phyloP scores from a whole-genome alignment of 2,888 invertebrate species.

The Apomyelois bistriatella region DNA sequence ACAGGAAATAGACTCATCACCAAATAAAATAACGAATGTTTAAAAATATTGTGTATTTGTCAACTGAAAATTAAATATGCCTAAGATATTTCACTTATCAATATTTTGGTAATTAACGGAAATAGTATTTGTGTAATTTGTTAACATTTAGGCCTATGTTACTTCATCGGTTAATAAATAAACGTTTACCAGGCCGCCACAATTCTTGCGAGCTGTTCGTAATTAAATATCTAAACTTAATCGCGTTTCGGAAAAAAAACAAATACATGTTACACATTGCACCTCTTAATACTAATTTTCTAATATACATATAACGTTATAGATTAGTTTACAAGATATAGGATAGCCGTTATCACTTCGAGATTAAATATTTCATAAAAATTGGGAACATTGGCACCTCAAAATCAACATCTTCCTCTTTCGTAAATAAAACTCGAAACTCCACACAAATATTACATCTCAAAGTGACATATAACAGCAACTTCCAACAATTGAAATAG shows the following conservation, averaged over 20 bases:
- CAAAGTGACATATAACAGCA: conserved; percentile 26
- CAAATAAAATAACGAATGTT: conserved; percentile 18
- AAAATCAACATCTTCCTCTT: conserved; percentile 14
- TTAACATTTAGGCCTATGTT: conserved; percentile 61
- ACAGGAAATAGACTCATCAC: not conserved
- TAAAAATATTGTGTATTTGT: conserved; percentile 77
- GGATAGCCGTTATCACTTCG: conserved; percentile 13
- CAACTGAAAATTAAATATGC: conserved; percentile 77
- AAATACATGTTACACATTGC: conserved; percentile 51
- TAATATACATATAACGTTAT: conserved; percentile 68
- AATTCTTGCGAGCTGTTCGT: conserved; percentile 26
- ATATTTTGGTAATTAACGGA: conserved; percentile 66
- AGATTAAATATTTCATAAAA: conserved; percentile 19
- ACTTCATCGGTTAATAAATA: conserved; percentile 25
- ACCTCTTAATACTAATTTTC: conserved; percentile 64
- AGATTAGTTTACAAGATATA: conserved; percentile 41
- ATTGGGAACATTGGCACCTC: conserved; percentile 29
- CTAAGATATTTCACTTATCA: conserved; percentile 67
- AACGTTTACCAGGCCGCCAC: conserved; percentile 14
- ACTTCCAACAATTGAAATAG: conserved; percentile 53
- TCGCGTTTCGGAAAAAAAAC: conserved; percentile 41
- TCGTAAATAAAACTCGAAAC: conserved; percentile 2
- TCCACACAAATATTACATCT: conserved; percentile 16
- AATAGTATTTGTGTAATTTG: conserved; percentile 48
- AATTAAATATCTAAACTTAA: conserved; percentile 38